A percentile compares a stretch with the other conserved stretches of the same genome.
phyloP scores from a whole-genome alignment of 35 echinoderm and acorn worm genomes.

The Heliocidaris erythrogramma region DNA sequence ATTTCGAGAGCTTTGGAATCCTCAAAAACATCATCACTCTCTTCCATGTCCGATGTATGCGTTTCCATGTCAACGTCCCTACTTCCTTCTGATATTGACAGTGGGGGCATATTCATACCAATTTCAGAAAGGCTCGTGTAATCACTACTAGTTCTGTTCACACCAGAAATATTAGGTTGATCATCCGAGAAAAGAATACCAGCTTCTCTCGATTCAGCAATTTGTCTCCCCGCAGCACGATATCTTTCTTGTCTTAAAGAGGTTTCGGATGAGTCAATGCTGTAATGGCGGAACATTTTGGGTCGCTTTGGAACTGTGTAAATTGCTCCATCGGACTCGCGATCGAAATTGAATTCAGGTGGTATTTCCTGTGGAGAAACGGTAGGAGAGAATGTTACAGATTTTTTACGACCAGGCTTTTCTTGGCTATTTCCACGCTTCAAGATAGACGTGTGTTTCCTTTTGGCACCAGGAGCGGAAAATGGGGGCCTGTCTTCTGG shows the following conservation, averaged over 20 bases:
- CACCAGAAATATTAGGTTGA: slow-evolving; percentile 15
- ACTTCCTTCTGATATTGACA: slow-evolving; percentile 5
- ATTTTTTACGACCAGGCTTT: slow-evolving; percentile 76
- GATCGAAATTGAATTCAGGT: slow-evolving; percentile 26
- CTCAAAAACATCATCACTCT: slow-evolving; percentile 46
- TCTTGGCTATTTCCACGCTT: slow-evolving; percentile 75
- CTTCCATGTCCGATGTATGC: slow-evolving; percentile 38
- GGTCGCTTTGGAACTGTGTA: slow-evolving; percentile 57
- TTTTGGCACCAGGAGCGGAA: slow-evolving; percentile 50
- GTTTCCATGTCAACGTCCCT: slow-evolving; percentile 40
- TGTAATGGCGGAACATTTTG: slow-evolving; percentile 74
- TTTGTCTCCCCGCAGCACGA: slow-evolving; percentile 31
- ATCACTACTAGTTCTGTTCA: slow-evolving; percentile 4
- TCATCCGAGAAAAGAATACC: slow-evolving; percentile 31
- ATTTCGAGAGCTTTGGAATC: not conserved
- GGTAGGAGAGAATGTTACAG: slow-evolving; percentile 87
- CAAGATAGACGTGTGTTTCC: slow-evolving; percentile 83
- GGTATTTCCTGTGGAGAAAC: slow-evolving; percentile 58
- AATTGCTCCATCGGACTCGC: slow-evolving; percentile 30
- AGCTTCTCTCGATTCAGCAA: slow-evolving; percentile 2
- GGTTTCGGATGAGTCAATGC: slow-evolving; percentile 71
- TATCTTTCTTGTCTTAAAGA: slow-evolving; percentile 43
- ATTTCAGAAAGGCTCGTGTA: not conserved
- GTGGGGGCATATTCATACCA: not conserved
- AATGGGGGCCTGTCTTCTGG: slow-evolving; percentile 53